Percentiles rank a stretch among this genome's conserved stretches.
These are phyloP conservation scores for Stomorhina lunata DNA, from an alignment of 2,888 invertebrate genomes.

Conservation along the genomic window DNA sequence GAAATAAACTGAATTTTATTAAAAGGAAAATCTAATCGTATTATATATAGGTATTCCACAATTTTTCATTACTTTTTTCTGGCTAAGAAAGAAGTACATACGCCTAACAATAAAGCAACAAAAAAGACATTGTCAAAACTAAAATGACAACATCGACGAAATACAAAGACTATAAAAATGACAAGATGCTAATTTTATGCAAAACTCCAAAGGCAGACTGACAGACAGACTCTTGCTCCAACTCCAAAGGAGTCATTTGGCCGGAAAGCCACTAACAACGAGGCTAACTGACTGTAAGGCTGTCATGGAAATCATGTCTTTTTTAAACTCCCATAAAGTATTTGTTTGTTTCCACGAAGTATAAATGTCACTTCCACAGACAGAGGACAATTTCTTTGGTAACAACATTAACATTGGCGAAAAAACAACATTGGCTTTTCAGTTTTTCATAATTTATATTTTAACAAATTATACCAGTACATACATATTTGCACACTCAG, in stretches of 20 bases:
- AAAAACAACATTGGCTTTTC: slow-evolving; percentile 39
- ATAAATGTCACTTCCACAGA: slow-evolving; percentile 35
- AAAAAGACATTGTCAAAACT: slow-evolving; percentile 24
- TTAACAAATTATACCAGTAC: slow-evolving; percentile 18
- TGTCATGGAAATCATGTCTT: slow-evolving; percentile 11
- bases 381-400: slow-evolving; percentile 43
- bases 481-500: neutral
- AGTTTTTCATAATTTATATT: slow-evolving; percentile 41
- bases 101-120: slow-evolving; percentile 16
- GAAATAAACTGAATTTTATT: slow-evolving; percentile 49
- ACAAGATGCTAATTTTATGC: slow-evolving; percentile 65
- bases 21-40: slow-evolving; percentile 47
- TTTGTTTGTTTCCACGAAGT: neutral
- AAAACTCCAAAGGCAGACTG: slow-evolving; percentile 25
- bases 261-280: no score
- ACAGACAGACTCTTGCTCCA: slow-evolving; percentile 1
- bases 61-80: neutral
- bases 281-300: no score
- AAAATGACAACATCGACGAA: slow-evolving; percentile 50
- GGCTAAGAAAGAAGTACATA: slow-evolving; percentile 37
- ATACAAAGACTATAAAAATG: slow-evolving; percentile 52
- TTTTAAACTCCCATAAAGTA: slow-evolving; percentile 35
- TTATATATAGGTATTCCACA: neutral
- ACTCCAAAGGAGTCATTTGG: slow-evolving; percentile 29
- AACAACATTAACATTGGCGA: slow-evolving; percentile 21